Evolutionary conservation across 2,113 vertebrate species (phyloP).

Genomic region (Thalassoma bifasciatum): DNA sequence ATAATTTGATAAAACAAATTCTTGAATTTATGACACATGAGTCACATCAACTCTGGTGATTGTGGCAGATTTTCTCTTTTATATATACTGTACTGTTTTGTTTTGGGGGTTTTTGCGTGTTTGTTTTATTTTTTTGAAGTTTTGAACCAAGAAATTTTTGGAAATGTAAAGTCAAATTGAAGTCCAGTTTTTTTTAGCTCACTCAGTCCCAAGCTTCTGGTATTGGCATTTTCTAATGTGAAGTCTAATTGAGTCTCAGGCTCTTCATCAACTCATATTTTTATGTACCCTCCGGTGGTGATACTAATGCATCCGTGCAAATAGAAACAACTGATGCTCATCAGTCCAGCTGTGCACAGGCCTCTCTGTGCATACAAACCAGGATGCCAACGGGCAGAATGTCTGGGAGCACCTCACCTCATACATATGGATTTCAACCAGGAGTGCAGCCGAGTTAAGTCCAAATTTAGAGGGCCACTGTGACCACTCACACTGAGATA

Average conservation of each 20-base stretch:
- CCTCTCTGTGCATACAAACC: not conserved
- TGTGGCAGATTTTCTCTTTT: no score
- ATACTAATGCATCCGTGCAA: not conserved
- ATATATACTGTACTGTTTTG: no score
- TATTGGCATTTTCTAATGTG: not conserved
- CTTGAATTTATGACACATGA: no score
- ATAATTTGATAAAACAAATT: no score
- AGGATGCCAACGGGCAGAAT: conserved; percentile 5
- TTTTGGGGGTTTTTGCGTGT: no score
- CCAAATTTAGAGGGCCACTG: conserved; percentile 2
- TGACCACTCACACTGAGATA: not conserved
- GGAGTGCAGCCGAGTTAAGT: conserved; percentile 8
- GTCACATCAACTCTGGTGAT: no score
- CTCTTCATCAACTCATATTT: not conserved
- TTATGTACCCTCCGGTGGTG: not conserved
- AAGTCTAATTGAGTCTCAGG: not conserved
- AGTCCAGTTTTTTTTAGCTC: not conserved
- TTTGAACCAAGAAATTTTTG: no score
- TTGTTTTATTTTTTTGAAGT: no score
- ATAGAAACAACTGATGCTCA: conserved; percentile 9
- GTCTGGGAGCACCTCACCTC: conserved; percentile 11
- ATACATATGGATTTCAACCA: conserved; percentile 36
- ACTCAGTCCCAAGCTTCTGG: no score
- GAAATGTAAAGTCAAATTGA: not conserved
- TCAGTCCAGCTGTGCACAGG: conserved; percentile 11